Evolutionary conservation across 1,140 invertebrate genomes (phyloP).

Genomic region (Bombus waltoni): DNA sequence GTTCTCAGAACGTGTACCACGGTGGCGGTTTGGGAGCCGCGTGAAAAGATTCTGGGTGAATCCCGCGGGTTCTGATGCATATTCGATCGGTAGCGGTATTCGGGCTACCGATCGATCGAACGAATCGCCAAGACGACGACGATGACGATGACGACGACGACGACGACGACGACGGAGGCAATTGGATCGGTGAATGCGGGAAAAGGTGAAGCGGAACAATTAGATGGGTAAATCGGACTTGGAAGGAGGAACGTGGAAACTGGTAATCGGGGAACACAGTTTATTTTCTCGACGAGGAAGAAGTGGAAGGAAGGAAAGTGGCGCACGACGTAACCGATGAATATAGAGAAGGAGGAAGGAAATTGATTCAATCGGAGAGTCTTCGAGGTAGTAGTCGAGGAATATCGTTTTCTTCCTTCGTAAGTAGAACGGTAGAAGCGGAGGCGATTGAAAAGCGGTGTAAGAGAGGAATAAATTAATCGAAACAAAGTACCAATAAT

Average conservation of each 20-base stretch:
- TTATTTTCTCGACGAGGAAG: not conserved
- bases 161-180: not conserved
- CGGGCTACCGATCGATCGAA: not conserved
- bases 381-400: not conserved
- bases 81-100: not conserved
- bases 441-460: not conserved
- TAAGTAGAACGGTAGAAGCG: not conserved
- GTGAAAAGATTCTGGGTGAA: not conserved
- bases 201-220: not conserved
- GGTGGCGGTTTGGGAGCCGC: not conserved
- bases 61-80: not conserved
- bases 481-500: not conserved
- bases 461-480: not conserved
- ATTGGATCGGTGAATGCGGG: not conserved
- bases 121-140: not conserved
- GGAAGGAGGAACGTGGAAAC: not conserved
- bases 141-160: not conserved
- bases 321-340: not conserved
- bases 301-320: not conserved
- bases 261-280: not conserved
- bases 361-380: not conserved
- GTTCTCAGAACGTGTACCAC: not conserved
- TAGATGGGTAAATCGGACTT: not conserved
- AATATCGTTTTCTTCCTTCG: not conserved
- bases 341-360: not conserved